Evolutionary conservation across 2,797 vertebrate genomes (phyloP).

Genomic region (Carduelis carduelis): DNA sequence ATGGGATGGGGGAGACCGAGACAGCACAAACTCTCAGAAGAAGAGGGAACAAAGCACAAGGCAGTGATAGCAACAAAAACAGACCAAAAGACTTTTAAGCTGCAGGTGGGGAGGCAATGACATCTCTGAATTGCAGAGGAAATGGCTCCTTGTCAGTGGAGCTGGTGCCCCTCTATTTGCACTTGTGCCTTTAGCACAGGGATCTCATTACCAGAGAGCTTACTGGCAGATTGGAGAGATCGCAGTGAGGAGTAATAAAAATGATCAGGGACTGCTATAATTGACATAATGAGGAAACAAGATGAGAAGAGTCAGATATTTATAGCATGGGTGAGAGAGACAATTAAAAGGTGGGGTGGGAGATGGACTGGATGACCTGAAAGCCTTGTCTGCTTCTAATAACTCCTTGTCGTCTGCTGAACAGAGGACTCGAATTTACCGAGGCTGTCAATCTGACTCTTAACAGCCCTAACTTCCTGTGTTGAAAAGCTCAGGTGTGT

Average conservation of each 20-base stretch:
- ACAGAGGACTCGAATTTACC: constrained; percentile 4
- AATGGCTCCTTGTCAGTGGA: not conserved
- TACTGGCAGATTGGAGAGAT: constrained; percentile 54
- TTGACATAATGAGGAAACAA: constrained; percentile 68
- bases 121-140: constrained; percentile 5
- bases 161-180: constrained; percentile 6
- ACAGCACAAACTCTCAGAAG: not conserved
- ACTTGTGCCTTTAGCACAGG: constrained; percentile 8
- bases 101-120: not conserved
- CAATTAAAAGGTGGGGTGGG: constrained; percentile 60
- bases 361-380: constrained; percentile 48
- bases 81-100: not conserved
- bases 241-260: constrained; percentile 60
- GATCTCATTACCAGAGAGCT: constrained; percentile 59
- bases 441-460: constrained; percentile 41
- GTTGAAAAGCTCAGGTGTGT: constrained; percentile 45
- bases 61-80: not conserved
- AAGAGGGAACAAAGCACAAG: not conserved
- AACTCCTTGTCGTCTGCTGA: not conserved
- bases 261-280: constrained; percentile 63
- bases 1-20: not conserved
- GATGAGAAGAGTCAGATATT: constrained; percentile 56
- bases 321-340: constrained; percentile 53
- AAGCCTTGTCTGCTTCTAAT: constrained; percentile 47
- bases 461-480: not conserved